Evolutionary conservation across 1,140 invertebrate genomes (phyloP).

Genomic region (Lasaia peninsularis): DNA sequence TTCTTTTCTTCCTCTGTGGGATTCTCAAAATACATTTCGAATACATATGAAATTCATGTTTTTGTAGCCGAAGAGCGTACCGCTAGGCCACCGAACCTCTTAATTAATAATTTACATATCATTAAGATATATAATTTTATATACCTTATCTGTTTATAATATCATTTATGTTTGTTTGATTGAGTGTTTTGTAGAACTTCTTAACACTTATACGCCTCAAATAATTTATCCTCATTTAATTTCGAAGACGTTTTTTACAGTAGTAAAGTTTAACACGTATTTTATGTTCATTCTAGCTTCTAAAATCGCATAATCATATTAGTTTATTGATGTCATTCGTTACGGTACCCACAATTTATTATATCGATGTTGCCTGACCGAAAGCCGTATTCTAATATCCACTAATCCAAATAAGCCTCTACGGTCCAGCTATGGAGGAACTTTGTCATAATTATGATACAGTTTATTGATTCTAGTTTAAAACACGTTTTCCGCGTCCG

Average conservation of each 20-base stretch:
- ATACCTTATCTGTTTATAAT: no score
- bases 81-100: no score
- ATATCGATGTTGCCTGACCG: conserved; percentile 9
- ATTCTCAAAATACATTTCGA: no score
- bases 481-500: not conserved
- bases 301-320: conserved; percentile 14
- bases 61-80: no score
- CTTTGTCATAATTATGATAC: not conserved
- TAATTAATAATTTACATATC: no score
- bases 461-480: conserved; percentile 5
- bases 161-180: no score
- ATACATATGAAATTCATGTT: no score
- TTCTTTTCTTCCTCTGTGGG: no score
- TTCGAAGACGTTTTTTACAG: not conserved
- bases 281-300: not conserved
- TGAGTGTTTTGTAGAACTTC: no score
- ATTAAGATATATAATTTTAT: no score
- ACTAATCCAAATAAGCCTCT: not conserved
- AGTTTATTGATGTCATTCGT: conserved; percentile 16
- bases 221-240: no score
- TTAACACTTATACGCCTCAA: no score
- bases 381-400: conserved; percentile 3
- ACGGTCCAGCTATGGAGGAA: not conserved
- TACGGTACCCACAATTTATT: conserved; percentile 14
- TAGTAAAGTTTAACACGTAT: conserved; percentile 6